phyloP scores from a whole-genome alignment of 2,797 vertebrate species.

The Aulostomus chinensis region DNA sequence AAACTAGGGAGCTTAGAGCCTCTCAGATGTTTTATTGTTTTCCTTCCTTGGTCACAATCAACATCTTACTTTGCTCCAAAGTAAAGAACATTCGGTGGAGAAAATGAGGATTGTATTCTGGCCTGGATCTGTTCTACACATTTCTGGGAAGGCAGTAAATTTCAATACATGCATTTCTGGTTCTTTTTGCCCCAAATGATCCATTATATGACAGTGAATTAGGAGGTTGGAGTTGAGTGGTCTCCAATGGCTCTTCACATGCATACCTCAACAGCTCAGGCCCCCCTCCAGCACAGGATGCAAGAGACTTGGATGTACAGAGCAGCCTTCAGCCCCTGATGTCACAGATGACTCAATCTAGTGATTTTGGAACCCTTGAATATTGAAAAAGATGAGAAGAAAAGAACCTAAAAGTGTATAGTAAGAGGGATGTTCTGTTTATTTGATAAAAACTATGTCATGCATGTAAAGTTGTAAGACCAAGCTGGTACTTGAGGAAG shows the following conservation, averaged over 20 bases:
- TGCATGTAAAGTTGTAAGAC: too few relatives aligned
- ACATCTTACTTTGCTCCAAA: slow-evolving; percentile 55
- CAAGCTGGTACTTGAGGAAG: too few relatives aligned
- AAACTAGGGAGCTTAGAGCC: slow-evolving; percentile 36
- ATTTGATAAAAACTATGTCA: too few relatives aligned
- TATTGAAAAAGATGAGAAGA: slow-evolving; percentile 20
- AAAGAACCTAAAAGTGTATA: not conserved
- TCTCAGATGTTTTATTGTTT: slow-evolving; percentile 36
- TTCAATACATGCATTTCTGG: slow-evolving; percentile 60
- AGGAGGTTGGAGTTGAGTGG: slow-evolving; percentile 69
- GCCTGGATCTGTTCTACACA: slow-evolving; percentile 60
- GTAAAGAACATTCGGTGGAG: slow-evolving; percentile 57
- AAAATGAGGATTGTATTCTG: slow-evolving; percentile 46
- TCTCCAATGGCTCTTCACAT: slow-evolving; percentile 73
- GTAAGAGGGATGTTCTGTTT: too few relatives aligned
- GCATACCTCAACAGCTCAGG: slow-evolving; percentile 57
- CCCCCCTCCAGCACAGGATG: slow-evolving; percentile 59
- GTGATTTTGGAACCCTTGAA: too few relatives aligned
- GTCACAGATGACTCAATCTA: slow-evolving; percentile 76
- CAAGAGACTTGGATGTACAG: slow-evolving; percentile 70
- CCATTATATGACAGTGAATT: slow-evolving; percentile 80
- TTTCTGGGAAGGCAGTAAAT: slow-evolving; percentile 75
- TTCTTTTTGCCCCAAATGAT: slow-evolving; percentile 73
- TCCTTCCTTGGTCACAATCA: slow-evolving; percentile 37
- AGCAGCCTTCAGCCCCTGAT: slow-evolving; percentile 57